Conservation (phyloP, 1,140 invertebrate species). For the Planococcus citri region DNA sequence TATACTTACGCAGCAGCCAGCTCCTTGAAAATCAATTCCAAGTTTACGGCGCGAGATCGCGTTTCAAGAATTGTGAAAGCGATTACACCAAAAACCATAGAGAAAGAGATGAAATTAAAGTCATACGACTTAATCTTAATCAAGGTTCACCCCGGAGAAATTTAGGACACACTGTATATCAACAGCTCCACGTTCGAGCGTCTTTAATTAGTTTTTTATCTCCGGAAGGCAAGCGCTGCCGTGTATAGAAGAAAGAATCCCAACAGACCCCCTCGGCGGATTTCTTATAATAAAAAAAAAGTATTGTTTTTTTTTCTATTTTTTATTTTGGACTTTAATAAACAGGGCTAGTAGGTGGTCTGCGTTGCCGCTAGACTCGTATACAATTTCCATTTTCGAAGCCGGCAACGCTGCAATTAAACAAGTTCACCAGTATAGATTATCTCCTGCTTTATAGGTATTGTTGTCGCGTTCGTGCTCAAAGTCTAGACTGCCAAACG, state of each 20-base stretch:
- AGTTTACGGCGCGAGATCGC: too few species aligned
- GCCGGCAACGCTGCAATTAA: background rate
- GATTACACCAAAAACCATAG: too few species aligned
- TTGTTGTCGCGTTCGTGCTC: background rate
- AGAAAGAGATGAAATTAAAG: too few species aligned
- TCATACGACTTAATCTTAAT: background rate
- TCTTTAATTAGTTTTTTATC: conserved; percentile 20
- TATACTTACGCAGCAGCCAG: too few species aligned
- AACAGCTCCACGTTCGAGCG: background rate
- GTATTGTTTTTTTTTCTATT: conserved; percentile 12
- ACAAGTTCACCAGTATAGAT: background rate
- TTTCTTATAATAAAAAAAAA: background rate
- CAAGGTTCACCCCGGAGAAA: background rate
- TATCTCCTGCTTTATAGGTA: background rate
- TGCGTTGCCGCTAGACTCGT: background rate
- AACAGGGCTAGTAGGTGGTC: conserved; percentile 18
- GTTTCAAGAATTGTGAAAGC: too few species aligned
- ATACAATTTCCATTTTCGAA: background rate
- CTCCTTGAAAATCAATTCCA: too few species aligned
- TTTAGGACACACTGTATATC: conserved; percentile 16
- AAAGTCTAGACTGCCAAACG: conserved; percentile 6
- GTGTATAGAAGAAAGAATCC: conserved; percentile 12
- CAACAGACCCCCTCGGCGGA: background rate
- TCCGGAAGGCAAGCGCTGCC: conserved; percentile 18
- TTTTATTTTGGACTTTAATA: conserved; percentile 11